These are phyloP conservation scores for Melipona bicolor DNA, from an alignment of 2,888 invertebrate genomes.

Conservation along the genomic window DNA sequence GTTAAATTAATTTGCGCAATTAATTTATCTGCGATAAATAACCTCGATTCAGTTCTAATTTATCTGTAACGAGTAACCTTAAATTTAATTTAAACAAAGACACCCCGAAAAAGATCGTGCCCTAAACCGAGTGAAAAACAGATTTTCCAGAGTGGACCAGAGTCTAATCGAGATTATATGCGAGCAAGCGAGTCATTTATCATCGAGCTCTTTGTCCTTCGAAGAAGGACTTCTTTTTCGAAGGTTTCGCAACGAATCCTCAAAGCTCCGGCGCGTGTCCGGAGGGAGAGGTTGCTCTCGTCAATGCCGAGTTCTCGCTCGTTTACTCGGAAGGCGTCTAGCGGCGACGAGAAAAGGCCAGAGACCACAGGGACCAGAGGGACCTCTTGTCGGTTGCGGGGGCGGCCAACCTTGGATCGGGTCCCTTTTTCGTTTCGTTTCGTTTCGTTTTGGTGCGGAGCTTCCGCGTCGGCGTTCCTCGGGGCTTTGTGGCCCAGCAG, in stretches of 20 bases:
- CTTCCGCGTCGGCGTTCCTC: conserved; percentile 41
- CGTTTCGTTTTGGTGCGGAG: conserved; percentile 12
- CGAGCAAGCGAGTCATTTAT: conserved; percentile 23
- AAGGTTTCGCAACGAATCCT: conserved; percentile 21
- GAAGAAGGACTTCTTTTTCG: conserved; percentile 8
- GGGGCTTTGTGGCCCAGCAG: conserved; percentile 44
- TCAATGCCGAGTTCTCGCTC: conserved; percentile 38
- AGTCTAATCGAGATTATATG: not conserved
- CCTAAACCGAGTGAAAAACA: too few relatives aligned
- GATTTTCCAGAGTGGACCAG: not conserved
- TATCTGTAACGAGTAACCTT: too few relatives aligned
- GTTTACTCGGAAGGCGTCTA: conserved; percentile 36
- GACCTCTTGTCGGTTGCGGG: not conserved
- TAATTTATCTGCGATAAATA: too few relatives aligned
- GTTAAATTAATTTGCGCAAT: too few relatives aligned
- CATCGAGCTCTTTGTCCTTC: conserved; percentile 20
- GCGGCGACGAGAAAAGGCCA: not conserved
- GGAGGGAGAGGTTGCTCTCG: not conserved
- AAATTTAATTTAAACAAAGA: too few relatives aligned
- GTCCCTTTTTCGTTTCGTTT: conserved; percentile 4
- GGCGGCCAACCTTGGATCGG: not conserved
- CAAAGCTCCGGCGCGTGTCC: not conserved
- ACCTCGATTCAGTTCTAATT: too few relatives aligned
- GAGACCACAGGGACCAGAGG: not conserved
- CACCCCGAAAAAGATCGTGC: too few relatives aligned